Evolutionary conservation across 2,797 vertebrate genomes (phyloP).

Genomic region (Coranthus polyacanthus): DNA sequence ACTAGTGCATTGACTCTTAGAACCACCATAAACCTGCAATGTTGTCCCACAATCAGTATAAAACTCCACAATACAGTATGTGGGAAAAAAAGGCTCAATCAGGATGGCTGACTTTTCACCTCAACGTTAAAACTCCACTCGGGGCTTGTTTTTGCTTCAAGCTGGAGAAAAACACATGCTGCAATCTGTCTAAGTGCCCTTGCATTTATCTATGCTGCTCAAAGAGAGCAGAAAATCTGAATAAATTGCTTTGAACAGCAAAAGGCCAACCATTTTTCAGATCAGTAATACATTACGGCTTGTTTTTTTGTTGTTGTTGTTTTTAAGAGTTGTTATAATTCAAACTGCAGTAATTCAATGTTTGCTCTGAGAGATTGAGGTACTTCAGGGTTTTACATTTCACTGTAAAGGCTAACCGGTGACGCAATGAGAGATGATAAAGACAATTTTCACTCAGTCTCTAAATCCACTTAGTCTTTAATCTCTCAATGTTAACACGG

Average conservation of each 20-base stretch:
- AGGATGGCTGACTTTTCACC: background rate
- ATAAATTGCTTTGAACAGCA: constrained; percentile 15
- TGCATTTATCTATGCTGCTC: constrained; percentile 11
- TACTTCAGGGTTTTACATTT: too few species aligned
- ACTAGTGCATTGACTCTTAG: constrained; percentile 3
- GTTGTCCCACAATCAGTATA: background rate
- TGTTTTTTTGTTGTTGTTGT: background rate
- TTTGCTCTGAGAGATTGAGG: too few species aligned
- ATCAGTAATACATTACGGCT: constrained; percentile 2
- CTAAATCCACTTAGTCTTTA: too few species aligned
- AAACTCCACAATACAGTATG: background rate
- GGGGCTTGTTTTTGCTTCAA: constrained; percentile 1
- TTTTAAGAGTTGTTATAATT: too few species aligned
- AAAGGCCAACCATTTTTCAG: constrained; percentile 18
- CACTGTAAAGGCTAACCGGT: too few species aligned
- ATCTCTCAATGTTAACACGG: too few species aligned
- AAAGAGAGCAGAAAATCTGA: constrained; percentile 26
- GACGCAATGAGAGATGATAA: too few species aligned
- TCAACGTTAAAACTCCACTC: constrained; percentile 17
- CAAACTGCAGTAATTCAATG: too few species aligned
- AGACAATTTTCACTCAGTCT: too few species aligned
- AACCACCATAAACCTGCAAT: background rate
- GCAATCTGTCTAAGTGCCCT: background rate
- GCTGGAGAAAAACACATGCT: constrained; percentile 2
- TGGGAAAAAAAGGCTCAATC: background rate